Percentiles rank a stretch among this genome's conserved stretches.
Evolutionary conservation across 1,140 invertebrate genomes (phyloP).

Genomic region (Scaptomyza graminum): DNA sequence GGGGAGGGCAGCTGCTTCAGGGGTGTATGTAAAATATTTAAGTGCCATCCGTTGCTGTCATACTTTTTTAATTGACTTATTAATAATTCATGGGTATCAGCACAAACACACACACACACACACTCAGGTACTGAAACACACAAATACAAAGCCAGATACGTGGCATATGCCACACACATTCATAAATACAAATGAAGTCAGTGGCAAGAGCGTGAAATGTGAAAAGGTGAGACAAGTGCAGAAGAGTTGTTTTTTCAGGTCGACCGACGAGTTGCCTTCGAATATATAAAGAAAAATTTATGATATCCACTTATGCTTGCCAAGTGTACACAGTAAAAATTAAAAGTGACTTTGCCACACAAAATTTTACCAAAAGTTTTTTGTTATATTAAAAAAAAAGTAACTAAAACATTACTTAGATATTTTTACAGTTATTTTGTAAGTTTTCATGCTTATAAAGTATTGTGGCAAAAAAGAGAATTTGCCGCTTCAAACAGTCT

Average conservation of each 20-base stretch:
- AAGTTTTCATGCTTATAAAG: too few relatives aligned
- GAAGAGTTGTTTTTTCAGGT: slow-evolving; percentile 42
- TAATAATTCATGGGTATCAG: slow-evolving; percentile 75
- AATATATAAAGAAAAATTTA: slow-evolving; percentile 2
- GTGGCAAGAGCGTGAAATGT: slow-evolving; percentile 31
- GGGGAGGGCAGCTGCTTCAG: neutral
- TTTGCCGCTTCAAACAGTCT: too few relatives aligned
- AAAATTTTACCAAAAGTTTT: too few relatives aligned
- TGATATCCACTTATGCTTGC: neutral
- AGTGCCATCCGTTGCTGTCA: slow-evolving; percentile 75
- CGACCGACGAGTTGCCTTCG: slow-evolving; percentile 44
- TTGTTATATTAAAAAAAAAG: too few relatives aligned
- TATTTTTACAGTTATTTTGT: too few relatives aligned
- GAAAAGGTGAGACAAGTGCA: slow-evolving; percentile 19
- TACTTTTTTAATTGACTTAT: slow-evolving; percentile 83
- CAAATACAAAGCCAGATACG: slow-evolving; percentile 7
- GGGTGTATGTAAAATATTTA: slow-evolving; percentile 63
- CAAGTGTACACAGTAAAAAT: neutral
- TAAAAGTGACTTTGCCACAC: neutral
- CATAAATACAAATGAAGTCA: slow-evolving; percentile 74
- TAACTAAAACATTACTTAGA: too few relatives aligned
- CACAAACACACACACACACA: slow-evolving; percentile 23
- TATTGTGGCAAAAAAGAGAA: too few relatives aligned
- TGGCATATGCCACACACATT: slow-evolving; percentile 45
- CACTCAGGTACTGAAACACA: too few relatives aligned